phyloP scores from a whole-genome alignment of 2,888 invertebrate species.

The Mimachlamys varia region DNA sequence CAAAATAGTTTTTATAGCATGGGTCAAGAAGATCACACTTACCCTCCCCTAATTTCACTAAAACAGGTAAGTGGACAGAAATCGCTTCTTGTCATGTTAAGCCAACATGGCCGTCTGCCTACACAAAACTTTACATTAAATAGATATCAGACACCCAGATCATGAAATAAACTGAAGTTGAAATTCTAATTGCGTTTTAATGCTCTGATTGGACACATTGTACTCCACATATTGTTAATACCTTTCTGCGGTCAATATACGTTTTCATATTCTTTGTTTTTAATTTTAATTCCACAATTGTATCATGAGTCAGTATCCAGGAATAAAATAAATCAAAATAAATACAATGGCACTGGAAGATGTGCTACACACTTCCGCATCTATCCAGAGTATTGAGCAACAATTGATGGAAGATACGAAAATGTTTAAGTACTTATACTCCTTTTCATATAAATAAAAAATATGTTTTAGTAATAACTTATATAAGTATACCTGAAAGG shows the following conservation, averaged over 20 bases:
- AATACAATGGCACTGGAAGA: background rate
- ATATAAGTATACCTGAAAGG: background rate
- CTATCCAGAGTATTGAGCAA: background rate
- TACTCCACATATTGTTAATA: no score
- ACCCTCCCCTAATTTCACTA: no score
- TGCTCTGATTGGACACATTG: no score
- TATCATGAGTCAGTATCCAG: background rate
- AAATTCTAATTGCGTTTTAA: no score
- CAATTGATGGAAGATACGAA: background rate
- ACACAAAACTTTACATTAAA: no score
- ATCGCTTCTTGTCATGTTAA: no score
- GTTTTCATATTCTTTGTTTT: background rate
- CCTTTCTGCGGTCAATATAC: background rate
- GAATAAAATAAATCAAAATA: background rate
- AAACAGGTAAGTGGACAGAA: no score
- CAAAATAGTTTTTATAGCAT: no score
- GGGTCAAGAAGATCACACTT: no score
- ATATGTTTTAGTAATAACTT: background rate
- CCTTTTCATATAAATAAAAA: background rate
- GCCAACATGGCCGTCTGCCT: no score
- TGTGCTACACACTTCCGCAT: background rate
- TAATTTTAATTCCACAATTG: background rate
- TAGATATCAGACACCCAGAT: no score
- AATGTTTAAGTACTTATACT: background rate
- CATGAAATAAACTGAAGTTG: no score